Conservation (phyloP, 2,797 vertebrate species). For the Gambusia yucatana region DNA sequence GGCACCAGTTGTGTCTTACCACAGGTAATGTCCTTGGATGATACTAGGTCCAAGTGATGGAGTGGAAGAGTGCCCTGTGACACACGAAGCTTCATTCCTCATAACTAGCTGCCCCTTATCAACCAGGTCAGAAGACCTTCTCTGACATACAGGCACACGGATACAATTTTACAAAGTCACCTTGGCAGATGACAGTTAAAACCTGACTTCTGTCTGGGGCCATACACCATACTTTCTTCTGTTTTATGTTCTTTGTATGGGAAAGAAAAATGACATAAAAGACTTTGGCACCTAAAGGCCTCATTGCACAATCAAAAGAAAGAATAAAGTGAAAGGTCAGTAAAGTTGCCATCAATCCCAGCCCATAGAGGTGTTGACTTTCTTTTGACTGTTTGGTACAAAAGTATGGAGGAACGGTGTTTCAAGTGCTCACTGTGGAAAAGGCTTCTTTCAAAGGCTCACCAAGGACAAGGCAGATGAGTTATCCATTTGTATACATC, state of each 20-base stretch:
- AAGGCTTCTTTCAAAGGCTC: conserved; percentile 35
- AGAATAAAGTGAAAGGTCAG: conserved; percentile 29
- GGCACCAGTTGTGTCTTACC: conserved; percentile 19
- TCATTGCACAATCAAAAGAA: conserved; percentile 36
- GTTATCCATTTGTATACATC: conserved; percentile 40
- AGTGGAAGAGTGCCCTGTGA: conserved; percentile 73
- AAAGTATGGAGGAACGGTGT: conserved; percentile 19
- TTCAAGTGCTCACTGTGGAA: conserved; percentile 36
- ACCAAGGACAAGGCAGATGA: conserved; percentile 45
- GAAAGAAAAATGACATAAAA: conserved; percentile 43
- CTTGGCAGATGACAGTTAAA: conserved; percentile 64
- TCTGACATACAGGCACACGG: conserved; percentile 54
- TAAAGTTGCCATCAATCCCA: conserved; percentile 34
- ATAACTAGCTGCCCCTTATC: conserved; percentile 68
- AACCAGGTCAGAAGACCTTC: conserved; percentile 71
- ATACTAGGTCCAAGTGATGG: conserved; percentile 70
- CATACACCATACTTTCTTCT: conserved; percentile 13
- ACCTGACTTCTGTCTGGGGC: conserved; percentile 35
- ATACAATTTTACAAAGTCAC: conserved; percentile 69
- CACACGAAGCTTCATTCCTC: conserved; percentile 72
- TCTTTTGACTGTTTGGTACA: conserved; percentile 33
- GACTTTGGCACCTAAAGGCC: conserved; percentile 28
- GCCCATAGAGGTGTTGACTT: conserved; percentile 20
- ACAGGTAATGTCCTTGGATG: conserved; percentile 71
- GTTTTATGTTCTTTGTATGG: conserved; percentile 30